A percentile compares a stretch with the other conserved stretches of the same genome.
These are phyloP conservation scores for Volucella inflata DNA, from an alignment of 2,888 invertebrate species.

Conservation along the genomic window DNA sequence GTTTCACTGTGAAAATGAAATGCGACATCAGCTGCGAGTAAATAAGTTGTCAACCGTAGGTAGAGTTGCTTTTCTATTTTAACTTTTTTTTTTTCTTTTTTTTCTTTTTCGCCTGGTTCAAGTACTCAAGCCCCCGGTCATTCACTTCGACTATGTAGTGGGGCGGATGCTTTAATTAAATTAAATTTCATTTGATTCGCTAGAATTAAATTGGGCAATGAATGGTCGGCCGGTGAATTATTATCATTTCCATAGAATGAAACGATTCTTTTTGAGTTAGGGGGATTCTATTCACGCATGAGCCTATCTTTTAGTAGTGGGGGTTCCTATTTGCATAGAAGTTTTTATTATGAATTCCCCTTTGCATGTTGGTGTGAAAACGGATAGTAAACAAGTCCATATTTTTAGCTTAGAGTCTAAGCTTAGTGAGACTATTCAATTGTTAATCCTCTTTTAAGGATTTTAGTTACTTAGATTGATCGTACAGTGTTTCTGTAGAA, in stretches of 20 bases:
- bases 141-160: constrained; percentile 42
- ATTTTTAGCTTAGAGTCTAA: too few relatives aligned
- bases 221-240: constrained; percentile 16
- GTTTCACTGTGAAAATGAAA: constrained; percentile 24
- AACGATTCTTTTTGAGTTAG: background rate
- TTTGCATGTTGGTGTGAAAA: too few relatives aligned
- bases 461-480: too few relatives aligned
- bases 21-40: constrained; percentile 46
- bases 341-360: too few relatives aligned
- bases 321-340: too few relatives aligned
- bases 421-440: too few relatives aligned
- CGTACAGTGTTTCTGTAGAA: too few relatives aligned
- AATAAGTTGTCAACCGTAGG: constrained; percentile 65
- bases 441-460: too few relatives aligned
- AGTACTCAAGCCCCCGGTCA: constrained; percentile 42
- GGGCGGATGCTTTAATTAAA: constrained; percentile 47
- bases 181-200: constrained; percentile 40
- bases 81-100: background rate
- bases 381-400: too few relatives aligned
- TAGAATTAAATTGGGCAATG: constrained; percentile 49
- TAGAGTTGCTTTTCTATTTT: constrained; percentile 20
- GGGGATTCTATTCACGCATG: too few relatives aligned
- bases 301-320: too few relatives aligned
- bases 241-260: constrained; percentile 1
- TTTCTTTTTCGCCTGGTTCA: constrained; percentile 11